Evolutionary conservation across 92 coral and sea anemone genomes (phyloP), one percentile per base, ranked within the genome.

Genomic region (Montipora capitata): DNA sequence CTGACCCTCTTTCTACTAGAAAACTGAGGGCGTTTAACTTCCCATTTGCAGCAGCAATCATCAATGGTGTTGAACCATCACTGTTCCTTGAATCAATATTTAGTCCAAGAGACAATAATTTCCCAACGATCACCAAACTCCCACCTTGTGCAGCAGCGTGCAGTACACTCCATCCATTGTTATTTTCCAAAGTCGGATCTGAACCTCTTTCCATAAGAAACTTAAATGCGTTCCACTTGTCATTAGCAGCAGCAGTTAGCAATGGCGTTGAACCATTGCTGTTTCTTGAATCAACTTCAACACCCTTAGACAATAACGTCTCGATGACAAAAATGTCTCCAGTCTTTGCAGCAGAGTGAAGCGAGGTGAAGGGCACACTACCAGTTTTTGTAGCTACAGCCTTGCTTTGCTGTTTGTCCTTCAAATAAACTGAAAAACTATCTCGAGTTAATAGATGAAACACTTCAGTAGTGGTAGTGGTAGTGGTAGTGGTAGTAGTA

Each of bases 131-230:
- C n/a, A 13, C 63, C 51, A 20, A 39, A 40, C 68, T 76, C 2
- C 89, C 77, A n/a, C 89, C 89, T 40, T 68, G 59, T 14, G 77
- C 57, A 52, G 89, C 89, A 38, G 0, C 54, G 51, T 85, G 89
- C 20, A 85, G 80, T 70, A 40, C 45, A 41, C 18, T 77, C 78
- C 77, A 49, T 27, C 56, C 81, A 48, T 77, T 3, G 40, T 67
- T 77, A 15, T 74, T n/a, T 74, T 48, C 4, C 52, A 45, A 45
- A 10, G 70, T 5, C 10, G n/a, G 40, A 76, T 77, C 77, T 17
- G 84, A 82, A 2, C 58, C 63, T 3, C 77, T 9, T 14, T 84
- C 45, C 10, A 76, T 49, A 14, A 85, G 70, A 67, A 5, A 68
- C 3, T 16, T 13, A 10, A 85, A 63, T 2, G 84, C 69, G 27